A percentile compares a stretch with the other conserved stretches of the same genome.
Conservation (phyloP, 64 coral and sea anemone species). For the Orbicella faveolata region DNA sequence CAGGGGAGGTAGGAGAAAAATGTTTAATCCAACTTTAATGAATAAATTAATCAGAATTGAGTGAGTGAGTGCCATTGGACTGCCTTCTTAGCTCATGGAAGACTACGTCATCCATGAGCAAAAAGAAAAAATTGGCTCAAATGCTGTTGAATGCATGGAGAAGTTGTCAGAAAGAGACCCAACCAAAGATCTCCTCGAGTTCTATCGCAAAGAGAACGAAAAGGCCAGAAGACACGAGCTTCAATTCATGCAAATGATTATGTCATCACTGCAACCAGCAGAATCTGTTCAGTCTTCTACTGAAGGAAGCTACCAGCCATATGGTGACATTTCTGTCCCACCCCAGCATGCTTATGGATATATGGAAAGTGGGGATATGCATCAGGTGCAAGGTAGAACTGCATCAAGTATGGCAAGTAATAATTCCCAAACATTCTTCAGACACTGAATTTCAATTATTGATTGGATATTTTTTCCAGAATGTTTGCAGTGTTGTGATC, state of each 20-base stretch:
- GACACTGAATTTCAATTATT: no score
- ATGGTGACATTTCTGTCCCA: background rate
- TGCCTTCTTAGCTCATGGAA: no score
- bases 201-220: slow-evolving; percentile 41
- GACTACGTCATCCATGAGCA: background rate
- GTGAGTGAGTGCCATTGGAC: no score
- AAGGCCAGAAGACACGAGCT: slow-evolving; percentile 40
- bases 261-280: no score
- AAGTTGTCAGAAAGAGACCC: slow-evolving; percentile 42
- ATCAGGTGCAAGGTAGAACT: background rate
- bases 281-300: no score
- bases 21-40: no score
- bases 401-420: background rate
- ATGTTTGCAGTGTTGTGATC: background rate
- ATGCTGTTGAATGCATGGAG: no score
- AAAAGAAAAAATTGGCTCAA: background rate
- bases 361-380: background rate
- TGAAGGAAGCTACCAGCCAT: no score
- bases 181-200: slow-evolving; percentile 46
- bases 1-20: no score
- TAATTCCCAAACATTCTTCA: no score
- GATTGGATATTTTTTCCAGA: no score
- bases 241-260: background rate
- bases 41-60: no score
- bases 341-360: slow-evolving; percentile 1